Evolutionary conservation across 2,888 invertebrate genomes (phyloP).

Genomic region (Thecophora atra): DNA sequence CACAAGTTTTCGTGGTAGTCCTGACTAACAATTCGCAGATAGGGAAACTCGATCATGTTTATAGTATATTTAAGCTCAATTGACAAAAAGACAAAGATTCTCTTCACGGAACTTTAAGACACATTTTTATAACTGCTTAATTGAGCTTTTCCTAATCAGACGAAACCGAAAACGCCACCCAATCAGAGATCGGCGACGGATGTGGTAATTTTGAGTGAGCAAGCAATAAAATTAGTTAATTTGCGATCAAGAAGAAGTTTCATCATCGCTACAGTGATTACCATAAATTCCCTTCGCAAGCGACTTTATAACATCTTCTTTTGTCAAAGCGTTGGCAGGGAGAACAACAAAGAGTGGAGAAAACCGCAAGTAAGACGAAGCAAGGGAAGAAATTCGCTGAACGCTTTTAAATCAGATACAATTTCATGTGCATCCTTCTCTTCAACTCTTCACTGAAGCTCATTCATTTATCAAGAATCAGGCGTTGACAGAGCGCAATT

Average conservation of each 20-base stretch:
- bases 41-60: too few species aligned
- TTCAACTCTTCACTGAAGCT: background rate
- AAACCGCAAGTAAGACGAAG: background rate
- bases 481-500: constrained; percentile 40
- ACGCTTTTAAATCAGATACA: constrained; percentile 27
- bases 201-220: too few species aligned
- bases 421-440: constrained; percentile 26
- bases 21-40: too few species aligned
- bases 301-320: background rate
- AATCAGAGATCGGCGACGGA: background rate
- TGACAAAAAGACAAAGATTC: too few species aligned
- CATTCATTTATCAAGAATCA: constrained; percentile 33
- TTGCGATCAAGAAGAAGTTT: background rate
- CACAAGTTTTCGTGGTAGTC: too few species aligned
- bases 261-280: background rate
- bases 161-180: background rate
- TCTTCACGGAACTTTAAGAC: too few species aligned
- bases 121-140: too few species aligned
- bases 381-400: background rate
- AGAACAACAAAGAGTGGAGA: background rate
- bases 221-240: background rate
- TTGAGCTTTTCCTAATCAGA: too few species aligned
- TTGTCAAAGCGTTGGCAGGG: background rate
- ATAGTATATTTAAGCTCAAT: too few species aligned
- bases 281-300: background rate